phyloP scores from a whole-genome alignment of 2,888 invertebrate genomes.

The Orchesella flavescens region DNA sequence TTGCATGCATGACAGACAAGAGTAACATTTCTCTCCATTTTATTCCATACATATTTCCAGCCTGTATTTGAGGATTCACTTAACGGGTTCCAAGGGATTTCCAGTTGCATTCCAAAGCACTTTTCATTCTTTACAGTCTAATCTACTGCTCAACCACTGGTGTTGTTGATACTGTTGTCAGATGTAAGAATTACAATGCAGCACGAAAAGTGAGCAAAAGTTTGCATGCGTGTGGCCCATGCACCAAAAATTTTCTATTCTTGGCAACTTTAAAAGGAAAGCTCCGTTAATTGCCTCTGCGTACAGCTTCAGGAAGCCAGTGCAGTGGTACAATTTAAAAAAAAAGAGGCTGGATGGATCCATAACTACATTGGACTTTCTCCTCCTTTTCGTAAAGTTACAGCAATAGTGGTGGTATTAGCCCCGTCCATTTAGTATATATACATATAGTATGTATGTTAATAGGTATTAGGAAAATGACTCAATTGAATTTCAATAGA shows the following conservation, averaged over 20 bases:
- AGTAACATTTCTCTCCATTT: not conserved
- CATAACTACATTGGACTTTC: too few species aligned
- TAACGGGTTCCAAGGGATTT: constrained; percentile 55
- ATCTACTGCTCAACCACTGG: constrained; percentile 7
- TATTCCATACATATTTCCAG: constrained; percentile 10
- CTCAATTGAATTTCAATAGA: too few species aligned
- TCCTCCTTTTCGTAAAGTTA: too few species aligned
- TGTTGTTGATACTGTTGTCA: constrained; percentile 8
- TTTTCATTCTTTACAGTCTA: constrained; percentile 10
- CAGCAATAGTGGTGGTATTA: too few species aligned
- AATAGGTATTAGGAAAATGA: too few species aligned
- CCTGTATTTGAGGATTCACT: constrained; percentile 42
- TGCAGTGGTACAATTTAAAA: not conserved
- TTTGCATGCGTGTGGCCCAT: not conserved
- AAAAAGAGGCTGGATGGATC: too few species aligned
- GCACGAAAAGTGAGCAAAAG: not conserved
- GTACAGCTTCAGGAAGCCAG: not conserved
- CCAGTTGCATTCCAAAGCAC: constrained; percentile 34
- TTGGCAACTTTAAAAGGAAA: constrained; percentile 35
- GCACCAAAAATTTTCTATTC: too few species aligned
- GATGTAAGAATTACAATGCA: not conserved
- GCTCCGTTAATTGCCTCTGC: not conserved
- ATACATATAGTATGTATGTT: too few species aligned
- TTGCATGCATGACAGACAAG: not conserved
- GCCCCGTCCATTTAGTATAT: too few species aligned